Percentiles rank a stretch among this genome's conserved stretches.
Evolutionary conservation across 2,797 vertebrate genomes (phyloP).

Genomic region (Sebastes steindachneri): DNA sequence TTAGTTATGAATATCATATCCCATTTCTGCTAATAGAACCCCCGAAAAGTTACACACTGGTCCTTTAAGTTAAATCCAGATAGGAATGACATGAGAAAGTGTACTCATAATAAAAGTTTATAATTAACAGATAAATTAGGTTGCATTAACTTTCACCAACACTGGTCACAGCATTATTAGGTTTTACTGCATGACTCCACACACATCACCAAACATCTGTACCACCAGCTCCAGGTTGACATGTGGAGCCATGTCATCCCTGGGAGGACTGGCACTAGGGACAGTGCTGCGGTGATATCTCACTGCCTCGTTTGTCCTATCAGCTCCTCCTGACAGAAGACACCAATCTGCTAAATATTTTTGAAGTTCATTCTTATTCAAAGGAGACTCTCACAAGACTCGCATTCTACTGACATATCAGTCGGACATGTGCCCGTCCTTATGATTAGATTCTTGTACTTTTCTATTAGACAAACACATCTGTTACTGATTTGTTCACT

Average conservation of each 20-base stretch:
- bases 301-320: neutral
- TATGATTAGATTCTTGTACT: neutral
- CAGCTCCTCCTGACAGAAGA: neutral
- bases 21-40: too few species aligned
- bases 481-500: neutral
- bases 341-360: neutral
- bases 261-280: neutral
- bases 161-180: neutral
- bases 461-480: neutral
- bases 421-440: neutral
- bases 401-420: neutral
- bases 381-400: neutral
- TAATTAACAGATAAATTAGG: neutral
- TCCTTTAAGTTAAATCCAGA: neutral
- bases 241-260: too few species aligned
- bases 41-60: too few species aligned
- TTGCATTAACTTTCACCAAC: neutral
- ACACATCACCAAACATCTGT: neutral
- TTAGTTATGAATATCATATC: too few species aligned
- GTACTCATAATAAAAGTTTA: neutral
- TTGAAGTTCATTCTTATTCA: neutral
- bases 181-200: neutral
- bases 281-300: neutral
- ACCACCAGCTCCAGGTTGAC: neutral
- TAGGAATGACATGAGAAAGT: neutral